Evolutionary conservation across 64 coral and sea anemone species (phyloP).

Genomic region (Actinia tenebrosa): DNA sequence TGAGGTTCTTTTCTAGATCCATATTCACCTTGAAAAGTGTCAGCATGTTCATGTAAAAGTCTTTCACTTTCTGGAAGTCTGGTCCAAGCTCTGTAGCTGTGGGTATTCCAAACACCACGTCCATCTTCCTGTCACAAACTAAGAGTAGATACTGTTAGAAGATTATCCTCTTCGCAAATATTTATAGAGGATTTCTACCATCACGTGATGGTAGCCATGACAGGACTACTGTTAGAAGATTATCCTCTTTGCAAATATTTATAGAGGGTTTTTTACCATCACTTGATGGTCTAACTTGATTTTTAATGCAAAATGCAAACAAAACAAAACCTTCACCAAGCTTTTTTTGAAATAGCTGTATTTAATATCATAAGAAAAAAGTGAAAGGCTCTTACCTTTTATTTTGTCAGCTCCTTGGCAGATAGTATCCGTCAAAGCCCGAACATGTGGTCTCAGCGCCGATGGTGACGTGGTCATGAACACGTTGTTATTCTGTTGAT

Average conservation of each 20-base stretch:
- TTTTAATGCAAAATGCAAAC: too few relatives aligned
- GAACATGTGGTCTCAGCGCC: constrained; percentile 28
- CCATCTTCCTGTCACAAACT: constrained; percentile 32
- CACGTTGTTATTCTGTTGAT: constrained; percentile 20
- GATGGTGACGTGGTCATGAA: constrained; percentile 36
- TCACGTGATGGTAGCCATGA: too few relatives aligned
- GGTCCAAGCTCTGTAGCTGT: constrained; percentile 16
- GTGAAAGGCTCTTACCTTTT: not conserved
- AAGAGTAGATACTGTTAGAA: not conserved
- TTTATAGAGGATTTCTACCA: too few relatives aligned
- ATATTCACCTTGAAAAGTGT: constrained; percentile 3
- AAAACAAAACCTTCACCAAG: too few relatives aligned
- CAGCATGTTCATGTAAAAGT: constrained; percentile 30
- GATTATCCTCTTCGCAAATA: not conserved
- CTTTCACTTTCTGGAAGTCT: constrained; percentile 28
- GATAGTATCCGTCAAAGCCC: constrained; percentile 41
- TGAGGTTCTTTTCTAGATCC: too few relatives aligned
- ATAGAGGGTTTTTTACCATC: too few relatives aligned
- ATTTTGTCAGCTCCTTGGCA: constrained; percentile 42
- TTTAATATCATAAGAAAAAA: too few relatives aligned
- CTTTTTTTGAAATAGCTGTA: too few relatives aligned
- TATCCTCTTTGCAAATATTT: too few relatives aligned
- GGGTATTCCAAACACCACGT: constrained; percentile 30
- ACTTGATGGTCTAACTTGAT: too few relatives aligned
- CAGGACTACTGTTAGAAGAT: not conserved